Conservation (phyloP, 2,888 invertebrate species). For the Drosophila formosana region DNA sequence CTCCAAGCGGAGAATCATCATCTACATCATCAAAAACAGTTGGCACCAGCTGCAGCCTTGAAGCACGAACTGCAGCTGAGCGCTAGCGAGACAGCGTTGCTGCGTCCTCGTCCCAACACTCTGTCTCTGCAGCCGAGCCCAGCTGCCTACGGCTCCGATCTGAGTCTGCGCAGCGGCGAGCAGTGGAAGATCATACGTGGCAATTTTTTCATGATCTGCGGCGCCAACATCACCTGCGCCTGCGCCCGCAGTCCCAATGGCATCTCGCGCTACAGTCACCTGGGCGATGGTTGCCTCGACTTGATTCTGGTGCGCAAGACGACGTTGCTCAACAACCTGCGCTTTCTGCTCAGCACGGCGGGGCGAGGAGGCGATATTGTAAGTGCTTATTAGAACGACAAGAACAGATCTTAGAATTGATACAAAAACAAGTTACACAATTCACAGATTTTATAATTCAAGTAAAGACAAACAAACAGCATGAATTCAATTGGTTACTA, state of each 20-base stretch:
- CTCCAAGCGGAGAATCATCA: background rate
- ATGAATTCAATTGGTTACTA: no score
- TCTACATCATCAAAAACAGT: background rate
- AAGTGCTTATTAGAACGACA: conserved; percentile 66
- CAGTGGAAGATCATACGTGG: conserved; percentile 88
- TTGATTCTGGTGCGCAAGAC: conserved; percentile 91
- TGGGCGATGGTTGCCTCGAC: conserved; percentile 92
- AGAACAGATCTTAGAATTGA: no score
- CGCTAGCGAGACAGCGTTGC: conserved; percentile 48
- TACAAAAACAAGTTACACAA: no score
- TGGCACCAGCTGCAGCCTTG: conserved; percentile 1
- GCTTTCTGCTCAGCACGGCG: conserved; percentile 88
- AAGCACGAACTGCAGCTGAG: conserved; percentile 27
- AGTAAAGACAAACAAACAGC: no score
- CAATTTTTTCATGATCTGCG: conserved; percentile 91
- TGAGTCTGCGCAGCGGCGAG: conserved; percentile 41
- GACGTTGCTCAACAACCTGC: conserved; percentile 89
- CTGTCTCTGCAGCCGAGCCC: conserved; percentile 38
- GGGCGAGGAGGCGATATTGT: conserved; percentile 89
- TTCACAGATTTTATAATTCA: no score
- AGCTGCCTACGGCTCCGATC: conserved; percentile 24
- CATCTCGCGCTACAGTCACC: conserved; percentile 91
- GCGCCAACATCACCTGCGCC: conserved; percentile 91
- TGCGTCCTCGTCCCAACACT: conserved; percentile 55
- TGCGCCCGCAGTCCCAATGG: conserved; percentile 91